These are phyloP conservation scores for Tokudaia muenninki DNA, from an alignment of 2,797 vertebrate species.

Conservation along the genomic window DNA sequence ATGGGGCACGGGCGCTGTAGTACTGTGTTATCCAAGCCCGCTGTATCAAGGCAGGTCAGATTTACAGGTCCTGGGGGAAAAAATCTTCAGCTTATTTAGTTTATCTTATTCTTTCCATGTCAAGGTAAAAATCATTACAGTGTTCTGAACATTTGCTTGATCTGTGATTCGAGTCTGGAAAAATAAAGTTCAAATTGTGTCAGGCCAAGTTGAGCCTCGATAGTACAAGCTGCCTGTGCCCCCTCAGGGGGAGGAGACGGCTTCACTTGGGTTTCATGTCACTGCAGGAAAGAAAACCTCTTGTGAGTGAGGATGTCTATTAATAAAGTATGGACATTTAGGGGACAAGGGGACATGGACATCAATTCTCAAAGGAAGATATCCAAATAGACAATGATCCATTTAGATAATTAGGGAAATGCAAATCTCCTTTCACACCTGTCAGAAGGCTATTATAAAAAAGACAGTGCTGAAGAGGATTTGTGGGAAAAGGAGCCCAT, in stretches of 20 bases:
- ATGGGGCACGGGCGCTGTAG: too few relatives aligned
- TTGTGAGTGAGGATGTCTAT: background rate
- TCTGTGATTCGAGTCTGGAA: background rate
- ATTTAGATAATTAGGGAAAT: background rate
- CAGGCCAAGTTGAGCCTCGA: background rate
- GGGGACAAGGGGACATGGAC: background rate
- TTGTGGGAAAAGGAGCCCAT: background rate
- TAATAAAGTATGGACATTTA: background rate
- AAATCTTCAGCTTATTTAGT: background rate
- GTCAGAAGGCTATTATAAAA: background rate
- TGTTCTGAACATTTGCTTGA: slow-evolving; percentile 34
- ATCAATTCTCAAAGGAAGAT: background rate
- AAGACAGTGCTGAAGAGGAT: background rate
- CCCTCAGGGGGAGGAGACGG: background rate
- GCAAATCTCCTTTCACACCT: background rate
- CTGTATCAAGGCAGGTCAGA: slow-evolving; percentile 1
- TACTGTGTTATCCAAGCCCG: background rate
- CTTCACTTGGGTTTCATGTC: background rate
- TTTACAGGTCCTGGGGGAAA: background rate
- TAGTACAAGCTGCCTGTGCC: background rate
- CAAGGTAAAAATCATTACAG: slow-evolving; percentile 46
- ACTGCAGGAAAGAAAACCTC: background rate
- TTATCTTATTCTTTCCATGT: background rate
- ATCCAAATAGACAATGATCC: background rate
- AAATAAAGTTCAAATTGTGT: slow-evolving; percentile 42